These are phyloP conservation scores for Carcinoscorpius rotundicauda DNA, from an alignment of 1,140 invertebrate species.

Conservation along the genomic window DNA sequence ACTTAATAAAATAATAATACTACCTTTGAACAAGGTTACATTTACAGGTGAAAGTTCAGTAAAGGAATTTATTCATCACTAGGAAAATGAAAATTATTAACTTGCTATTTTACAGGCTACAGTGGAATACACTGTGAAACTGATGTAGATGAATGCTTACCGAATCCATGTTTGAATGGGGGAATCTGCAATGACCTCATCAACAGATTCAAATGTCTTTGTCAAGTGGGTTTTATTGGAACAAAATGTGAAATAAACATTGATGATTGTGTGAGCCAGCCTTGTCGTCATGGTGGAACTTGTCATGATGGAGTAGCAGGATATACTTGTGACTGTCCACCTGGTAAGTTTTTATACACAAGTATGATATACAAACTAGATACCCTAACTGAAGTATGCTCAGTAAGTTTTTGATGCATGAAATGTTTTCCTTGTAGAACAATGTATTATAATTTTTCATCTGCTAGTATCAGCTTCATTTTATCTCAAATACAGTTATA, in stretches of 20 bases:
- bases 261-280: conserved; percentile 65
- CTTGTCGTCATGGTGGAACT: conserved; percentile 68
- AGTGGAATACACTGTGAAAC: conserved; percentile 81
- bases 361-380: too few relatives aligned
- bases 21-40: too few relatives aligned
- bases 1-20: too few relatives aligned
- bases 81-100: too few relatives aligned
- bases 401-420: too few relatives aligned
- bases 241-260: conserved; percentile 87
- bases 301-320: conserved; percentile 73
- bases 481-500: too few relatives aligned
- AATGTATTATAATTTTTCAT: conserved; percentile 25
- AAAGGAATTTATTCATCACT: too few relatives aligned
- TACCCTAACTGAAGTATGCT: too few relatives aligned
- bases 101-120: conserved; percentile 48
- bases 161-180: conserved; percentile 70
- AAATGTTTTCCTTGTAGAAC: too few relatives aligned
- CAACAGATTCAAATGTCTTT: conserved; percentile 25
- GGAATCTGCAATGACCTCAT: conserved; percentile 26
- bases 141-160: conserved; percentile 71
- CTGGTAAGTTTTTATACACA: conserved; percentile 27
- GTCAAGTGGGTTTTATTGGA: conserved; percentile 46
- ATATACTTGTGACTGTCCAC: conserved; percentile 69
- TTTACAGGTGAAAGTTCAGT: conserved; percentile 30
- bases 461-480: conserved; percentile 24